Percentiles rank a stretch among this genome's conserved stretches.
Conservation (phyloP, 35 echinoderm and acorn worm genomes). For the Amphiura filiformis region DNA sequence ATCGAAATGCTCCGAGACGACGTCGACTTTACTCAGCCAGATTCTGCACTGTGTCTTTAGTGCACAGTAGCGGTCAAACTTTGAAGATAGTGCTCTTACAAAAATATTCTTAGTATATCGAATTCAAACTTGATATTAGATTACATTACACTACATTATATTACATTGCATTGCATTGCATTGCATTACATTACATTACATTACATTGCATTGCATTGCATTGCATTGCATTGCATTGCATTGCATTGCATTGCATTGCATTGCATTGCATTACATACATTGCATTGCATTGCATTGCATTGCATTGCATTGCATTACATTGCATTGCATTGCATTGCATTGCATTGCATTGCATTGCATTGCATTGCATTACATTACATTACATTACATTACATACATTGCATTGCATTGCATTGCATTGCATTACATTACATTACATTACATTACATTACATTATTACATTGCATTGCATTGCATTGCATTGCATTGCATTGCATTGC, state of each 20-base stretch:
- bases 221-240: conserved; percentile 16
- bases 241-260: conserved; percentile 18
- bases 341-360: conserved; percentile 10
- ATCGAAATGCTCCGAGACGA: no score
- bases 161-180: background rate
- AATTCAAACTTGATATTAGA: background rate
- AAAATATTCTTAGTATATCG: no score
- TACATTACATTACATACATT: no score
- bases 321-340: conserved; percentile 1
- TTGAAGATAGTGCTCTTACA: no score
- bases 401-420: conserved; percentile 6
- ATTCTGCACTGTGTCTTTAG: no score
- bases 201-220: conserved; percentile 14
- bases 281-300: conserved; percentile 16
- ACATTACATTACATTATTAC: background rate
- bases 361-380: background rate
- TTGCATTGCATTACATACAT: no score
- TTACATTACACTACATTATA: background rate
- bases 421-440: conserved; percentile 3
- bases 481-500: background rate
- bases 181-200: background rate
- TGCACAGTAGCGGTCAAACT: no score
- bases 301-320: conserved; percentile 2
- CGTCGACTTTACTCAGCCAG: no score
- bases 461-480: background rate